phyloP scores from a whole-genome alignment of 1,140 invertebrate genomes.

The Drosophila tani region DNA sequence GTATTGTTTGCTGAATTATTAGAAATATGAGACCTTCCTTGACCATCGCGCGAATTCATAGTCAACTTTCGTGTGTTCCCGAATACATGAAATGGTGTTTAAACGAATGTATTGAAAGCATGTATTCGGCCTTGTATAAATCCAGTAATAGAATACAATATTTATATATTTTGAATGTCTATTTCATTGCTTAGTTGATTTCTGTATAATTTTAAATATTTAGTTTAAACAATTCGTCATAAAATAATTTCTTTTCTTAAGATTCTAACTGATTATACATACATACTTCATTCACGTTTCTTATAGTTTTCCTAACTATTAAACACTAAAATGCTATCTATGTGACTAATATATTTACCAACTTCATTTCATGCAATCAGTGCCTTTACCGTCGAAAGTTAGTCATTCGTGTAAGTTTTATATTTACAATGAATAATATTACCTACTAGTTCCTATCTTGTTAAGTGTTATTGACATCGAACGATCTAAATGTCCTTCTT shows the following conservation, averaged over 20 bases:
- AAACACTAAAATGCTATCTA: slow-evolving; percentile 1
- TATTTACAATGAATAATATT: slow-evolving; percentile 10
- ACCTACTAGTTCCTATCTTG: neutral
- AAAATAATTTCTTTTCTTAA: neutral
- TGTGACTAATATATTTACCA: slow-evolving; percentile 30
- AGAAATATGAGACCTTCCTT: too few species aligned
- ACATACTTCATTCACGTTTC: neutral
- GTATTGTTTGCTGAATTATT: too few species aligned
- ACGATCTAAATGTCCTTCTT: neutral
- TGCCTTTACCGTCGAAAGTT: slow-evolving; percentile 86
- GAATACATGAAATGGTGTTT: too few species aligned
- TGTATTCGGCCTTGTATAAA: too few species aligned
- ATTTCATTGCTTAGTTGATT: too few species aligned
- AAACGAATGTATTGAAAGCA: too few species aligned
- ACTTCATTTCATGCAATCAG: slow-evolving; percentile 76
- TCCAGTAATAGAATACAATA: too few species aligned
- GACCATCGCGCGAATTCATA: too few species aligned
- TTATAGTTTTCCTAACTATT: neutral
- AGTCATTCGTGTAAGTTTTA: slow-evolving; percentile 76
- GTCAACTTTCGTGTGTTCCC: too few species aligned
- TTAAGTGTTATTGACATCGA: neutral
- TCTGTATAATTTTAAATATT: neutral
- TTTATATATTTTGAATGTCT: too few species aligned
- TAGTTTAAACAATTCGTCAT: too few species aligned
- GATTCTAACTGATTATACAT: neutral